Evolutionary conservation across 1,140 invertebrate species (phyloP), one percentile per base, ranked within the genome.

Genomic region (Brachionus manjavacas): DNA sequence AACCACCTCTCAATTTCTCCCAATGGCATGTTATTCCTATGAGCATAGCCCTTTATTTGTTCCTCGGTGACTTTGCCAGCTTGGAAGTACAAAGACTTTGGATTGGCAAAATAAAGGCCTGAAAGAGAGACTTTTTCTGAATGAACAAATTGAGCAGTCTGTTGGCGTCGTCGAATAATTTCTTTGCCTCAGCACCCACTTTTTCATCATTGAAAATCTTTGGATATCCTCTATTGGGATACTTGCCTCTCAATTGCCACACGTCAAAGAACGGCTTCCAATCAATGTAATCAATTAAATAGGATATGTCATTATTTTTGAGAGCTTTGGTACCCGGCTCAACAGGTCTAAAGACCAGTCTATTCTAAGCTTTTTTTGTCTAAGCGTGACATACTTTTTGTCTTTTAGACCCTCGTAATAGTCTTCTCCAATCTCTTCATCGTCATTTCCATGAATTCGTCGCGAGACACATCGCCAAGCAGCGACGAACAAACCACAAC

Each of bases 261-360:
- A 92, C 91, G 89, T 92, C 91, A 88, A 92, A 92, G 86, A 92
- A 92, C 64, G 92, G 92, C 86, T 92, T 92, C 92, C 92, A 92
- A 86, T 92, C 92, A 86, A 92, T 92, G 86, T 90, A 92, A 1
- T 89, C 87, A 4, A 91, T 85, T 16, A 92, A 85, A 11, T 84
- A 83, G 25, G 87, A 85, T 39, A 92, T 85, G 86, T 91, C 89
- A 87, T 91, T 91, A 85, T 92, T 88, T 46, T 88, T 85, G 86
- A 91, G 91, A 7, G 87, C 87, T 85, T 90, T 89, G 7, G 87
- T 87, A 12, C 92, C 92, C 25, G 92, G 92, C 16, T 85, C 83
- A 35, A 87, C 89, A 90, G 85, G 35, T 87, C 84, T 25, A 80
- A 85, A 85, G 83, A 35, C 41, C 35, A 85, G 66, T 64, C 79